Evolutionary conservation across 2,797 vertebrate species (phyloP), one percentile per base, ranked within the genome.

Genomic region (Darevskia nairensis): DNA sequence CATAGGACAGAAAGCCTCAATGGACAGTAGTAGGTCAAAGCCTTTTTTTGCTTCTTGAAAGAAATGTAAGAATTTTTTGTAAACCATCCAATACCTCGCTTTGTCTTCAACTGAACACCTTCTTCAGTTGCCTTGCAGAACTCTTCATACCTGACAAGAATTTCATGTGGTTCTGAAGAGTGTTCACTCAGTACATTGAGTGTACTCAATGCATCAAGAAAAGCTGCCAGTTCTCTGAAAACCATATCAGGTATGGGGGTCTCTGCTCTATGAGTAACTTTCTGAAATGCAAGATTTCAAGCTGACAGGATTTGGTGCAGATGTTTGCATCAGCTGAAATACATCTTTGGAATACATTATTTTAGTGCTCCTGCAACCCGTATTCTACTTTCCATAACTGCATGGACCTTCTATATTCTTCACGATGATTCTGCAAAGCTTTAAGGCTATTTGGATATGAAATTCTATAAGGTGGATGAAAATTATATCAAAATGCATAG

Each of bases 41-140:
- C 41, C 59, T 32, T 5, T 86, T 35, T 41, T 85, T 78, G 19
- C 35, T 79, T 50, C n/a, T 32, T 46, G 27, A 78, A 77, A 78
- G 55, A 85, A 61, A 78, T 79, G 64, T 79, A 86, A 78, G 29
- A 68, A 66, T 46, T 77, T 50, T 68, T 50, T 79, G 84, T 79
- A 79, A 79, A 21, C 13, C 29, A 35, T 27, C 41, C 76, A 86
- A n/a, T 78, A 85, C 74, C 68, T 44, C 39, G 8, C 84, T 85
- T 39, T 78, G 61, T 85, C 69, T 39, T 69, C 74, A 85, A 78
- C 29, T 85, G 84, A 85, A 85, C 74, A 78, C 59, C 84, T 78
- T 85, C 84, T 83, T 84, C 82, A 84, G 82, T 84, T 85, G 84
- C 84, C 74, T 85, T 85, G 84, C 84, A 85, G 84, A 86, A 79